Evolutionary conservation across 2,888 invertebrate species (phyloP).

Genomic region (Folsomia candida): DNA sequence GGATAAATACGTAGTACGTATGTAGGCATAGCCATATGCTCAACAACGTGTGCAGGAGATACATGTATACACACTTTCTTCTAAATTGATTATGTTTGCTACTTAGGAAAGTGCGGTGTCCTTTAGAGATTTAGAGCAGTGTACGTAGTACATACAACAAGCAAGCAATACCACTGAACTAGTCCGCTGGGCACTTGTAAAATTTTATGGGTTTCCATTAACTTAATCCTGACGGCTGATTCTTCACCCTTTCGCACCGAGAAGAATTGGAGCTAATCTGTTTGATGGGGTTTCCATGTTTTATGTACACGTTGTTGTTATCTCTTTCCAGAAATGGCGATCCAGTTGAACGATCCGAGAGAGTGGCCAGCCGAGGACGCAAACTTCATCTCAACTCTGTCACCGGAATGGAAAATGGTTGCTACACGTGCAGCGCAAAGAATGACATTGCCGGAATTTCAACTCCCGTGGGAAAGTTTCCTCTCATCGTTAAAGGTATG

Average conservation of each 20-base stretch:
- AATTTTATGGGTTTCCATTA: constrained; percentile 18
- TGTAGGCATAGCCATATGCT: background rate
- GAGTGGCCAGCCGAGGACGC: constrained; percentile 61
- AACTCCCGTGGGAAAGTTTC: constrained; percentile 59
- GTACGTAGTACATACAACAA: background rate
- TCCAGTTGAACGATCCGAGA: constrained; percentile 61
- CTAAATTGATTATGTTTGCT: background rate
- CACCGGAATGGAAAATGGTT: constrained; percentile 62
- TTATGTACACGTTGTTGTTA: constrained; percentile 11
- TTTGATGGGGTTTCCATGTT: constrained; percentile 31
- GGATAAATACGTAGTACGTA: no score
- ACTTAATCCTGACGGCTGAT: constrained; percentile 13
- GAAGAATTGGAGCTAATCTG: constrained; percentile 20
- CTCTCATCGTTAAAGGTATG: constrained; percentile 59
- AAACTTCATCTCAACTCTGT: constrained; percentile 62
- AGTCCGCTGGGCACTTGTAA: constrained; percentile 1
- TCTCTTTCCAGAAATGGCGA: constrained; percentile 62
- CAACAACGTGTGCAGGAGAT: background rate
- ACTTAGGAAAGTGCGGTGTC: background rate
- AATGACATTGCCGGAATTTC: constrained; percentile 64
- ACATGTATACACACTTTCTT: background rate
- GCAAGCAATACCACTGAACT: no score
- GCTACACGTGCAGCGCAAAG: constrained; percentile 69
- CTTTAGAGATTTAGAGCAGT: background rate
- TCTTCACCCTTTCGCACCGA: constrained; percentile 8